Evolutionary conservation across 2,113 vertebrate genomes (phyloP), one percentile per base, ranked within the genome.

Genomic region (Petromus typicus): DNA sequence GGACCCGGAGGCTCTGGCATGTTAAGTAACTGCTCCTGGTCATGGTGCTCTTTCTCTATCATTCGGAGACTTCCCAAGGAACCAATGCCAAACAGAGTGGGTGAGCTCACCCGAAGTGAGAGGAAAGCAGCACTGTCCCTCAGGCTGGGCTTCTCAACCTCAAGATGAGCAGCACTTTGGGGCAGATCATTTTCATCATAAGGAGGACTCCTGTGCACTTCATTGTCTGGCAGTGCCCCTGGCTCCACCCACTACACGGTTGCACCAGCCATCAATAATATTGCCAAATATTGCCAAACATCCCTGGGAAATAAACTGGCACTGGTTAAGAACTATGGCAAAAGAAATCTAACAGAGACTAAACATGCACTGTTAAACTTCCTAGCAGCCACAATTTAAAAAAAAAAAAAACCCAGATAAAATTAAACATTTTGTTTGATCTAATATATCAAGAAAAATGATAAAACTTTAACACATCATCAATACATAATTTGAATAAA

Each of bases 391-490:
- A 40, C 67, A 51, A 48, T 91, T 87, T 43, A 71, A 83, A 57
- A 48, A 43, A 63, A 82, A 75, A n/a, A n/a, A n/a, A n/a, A n/a
- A n/a, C n/a, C n/a, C 3, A n/a, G 12, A 6, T 54, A 43, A 71
- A 86, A 67, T 83, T 90, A 61, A 86, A 81, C 30, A 76, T 78
- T 89, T 86, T 45, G 92, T 89, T 81, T 93, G 63, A 76, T 40
- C n/a, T 5, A 81, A n/a, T 34, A 66, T 51, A 48, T 48, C 54
- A n/a, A n/a, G 32, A 48, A 93, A 43, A 84, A 17, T 30, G 73
- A 14, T 64, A 61, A 43, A 23, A 57, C 51, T 92, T 73, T 11
- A 45, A 90, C 48, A 75, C 48, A 5, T 20, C 75, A 40, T 61
- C 40, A 20, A 59, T 16, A 67, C 45, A n/a, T 71, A 92, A 85